Percentiles rank a stretch among this genome's conserved stretches.
phyloP scores from a whole-genome alignment of 2,888 invertebrate genomes.

The Cataglyphis albicans region DNA sequence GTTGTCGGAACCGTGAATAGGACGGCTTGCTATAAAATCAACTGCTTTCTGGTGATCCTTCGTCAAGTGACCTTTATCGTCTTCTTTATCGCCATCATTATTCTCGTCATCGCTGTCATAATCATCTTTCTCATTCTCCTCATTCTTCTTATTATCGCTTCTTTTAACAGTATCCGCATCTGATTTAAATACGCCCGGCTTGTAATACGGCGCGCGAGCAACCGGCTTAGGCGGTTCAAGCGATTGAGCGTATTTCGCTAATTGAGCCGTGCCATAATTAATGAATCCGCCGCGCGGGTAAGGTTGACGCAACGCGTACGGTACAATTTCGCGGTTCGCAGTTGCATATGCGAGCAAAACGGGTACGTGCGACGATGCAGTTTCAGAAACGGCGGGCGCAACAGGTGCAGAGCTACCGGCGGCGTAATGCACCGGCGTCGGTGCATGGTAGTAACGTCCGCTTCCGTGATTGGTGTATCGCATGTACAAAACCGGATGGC shows the following conservation, averaged over 20 bases:
- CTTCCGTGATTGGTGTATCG: constrained; percentile 82
- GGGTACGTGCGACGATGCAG: constrained; percentile 65
- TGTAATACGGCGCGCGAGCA: constrained; percentile 62
- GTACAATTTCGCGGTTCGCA: constrained; percentile 43
- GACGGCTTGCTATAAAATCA: constrained; percentile 32
- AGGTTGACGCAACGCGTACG: constrained; percentile 34
- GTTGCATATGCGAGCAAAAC: constrained; percentile 65
- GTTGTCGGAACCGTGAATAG: constrained; percentile 1
- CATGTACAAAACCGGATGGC: constrained; percentile 79
- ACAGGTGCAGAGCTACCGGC: constrained; percentile 72
- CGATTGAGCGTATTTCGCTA: constrained; percentile 59
- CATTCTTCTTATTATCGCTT: constrained; percentile 52
- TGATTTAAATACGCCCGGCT: constrained; percentile 26
- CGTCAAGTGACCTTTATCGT: constrained; percentile 23
- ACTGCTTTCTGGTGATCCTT: constrained; percentile 22
- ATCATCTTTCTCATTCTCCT: constrained; percentile 51
- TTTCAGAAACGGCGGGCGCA: constrained; percentile 63
- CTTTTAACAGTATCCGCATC: constrained; percentile 73
- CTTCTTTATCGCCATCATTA: constrained; percentile 14
- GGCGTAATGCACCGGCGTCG: constrained; percentile 77
- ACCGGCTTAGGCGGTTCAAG: constrained; percentile 41
- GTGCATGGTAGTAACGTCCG: constrained; percentile 74
- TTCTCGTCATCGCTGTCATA: constrained; percentile 68
- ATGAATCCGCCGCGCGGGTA: constrained; percentile 56
- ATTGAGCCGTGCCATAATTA: constrained; percentile 61